Percentiles rank a stretch among this genome's conserved stretches.
These are phyloP conservation scores for Tenthredo scrophulariae DNA, from an alignment of 2,888 invertebrate species.

Conservation along the genomic window DNA sequence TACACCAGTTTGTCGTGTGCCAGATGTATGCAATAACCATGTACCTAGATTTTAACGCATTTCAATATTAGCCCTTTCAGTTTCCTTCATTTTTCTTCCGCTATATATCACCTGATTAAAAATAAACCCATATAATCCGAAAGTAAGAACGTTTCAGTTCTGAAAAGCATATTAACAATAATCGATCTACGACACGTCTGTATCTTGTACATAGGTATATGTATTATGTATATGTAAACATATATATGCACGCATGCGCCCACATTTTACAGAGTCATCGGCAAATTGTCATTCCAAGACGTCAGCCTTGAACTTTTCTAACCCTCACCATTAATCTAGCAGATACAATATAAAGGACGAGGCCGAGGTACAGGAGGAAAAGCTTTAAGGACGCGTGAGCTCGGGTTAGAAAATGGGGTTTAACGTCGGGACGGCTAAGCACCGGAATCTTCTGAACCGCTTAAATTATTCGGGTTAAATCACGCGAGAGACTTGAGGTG, in stretches of 20 bases:
- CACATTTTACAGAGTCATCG: background rate
- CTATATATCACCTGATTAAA: background rate
- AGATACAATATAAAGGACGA: conserved; percentile 36
- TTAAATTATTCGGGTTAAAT: conserved; percentile 49
- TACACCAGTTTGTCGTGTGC: conserved; percentile 63
- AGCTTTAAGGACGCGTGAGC: conserved; percentile 8
- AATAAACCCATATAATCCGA: background rate
- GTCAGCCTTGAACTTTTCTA: conserved; percentile 42
- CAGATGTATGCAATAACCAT: background rate
- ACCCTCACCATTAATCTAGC: conserved; percentile 27
- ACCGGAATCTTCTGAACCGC: conserved; percentile 22
- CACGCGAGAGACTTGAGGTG: conserved; percentile 34
- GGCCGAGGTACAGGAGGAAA: conserved; percentile 18
- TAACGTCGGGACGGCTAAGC: conserved; percentile 4
- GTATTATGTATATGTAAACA: background rate
- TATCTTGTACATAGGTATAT: background rate
- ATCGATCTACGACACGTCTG: background rate
- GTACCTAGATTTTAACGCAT: background rate
- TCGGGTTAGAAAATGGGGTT: background rate
- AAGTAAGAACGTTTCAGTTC: background rate
- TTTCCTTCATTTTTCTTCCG: background rate
- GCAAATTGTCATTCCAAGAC: conserved; percentile 36
- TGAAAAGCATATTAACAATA: background rate
- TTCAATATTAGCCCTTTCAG: background rate
- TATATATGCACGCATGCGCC: background rate